Evolutionary conservation across 1,140 invertebrate genomes (phyloP).

Genomic region (Brachionus koreanus): DNA sequence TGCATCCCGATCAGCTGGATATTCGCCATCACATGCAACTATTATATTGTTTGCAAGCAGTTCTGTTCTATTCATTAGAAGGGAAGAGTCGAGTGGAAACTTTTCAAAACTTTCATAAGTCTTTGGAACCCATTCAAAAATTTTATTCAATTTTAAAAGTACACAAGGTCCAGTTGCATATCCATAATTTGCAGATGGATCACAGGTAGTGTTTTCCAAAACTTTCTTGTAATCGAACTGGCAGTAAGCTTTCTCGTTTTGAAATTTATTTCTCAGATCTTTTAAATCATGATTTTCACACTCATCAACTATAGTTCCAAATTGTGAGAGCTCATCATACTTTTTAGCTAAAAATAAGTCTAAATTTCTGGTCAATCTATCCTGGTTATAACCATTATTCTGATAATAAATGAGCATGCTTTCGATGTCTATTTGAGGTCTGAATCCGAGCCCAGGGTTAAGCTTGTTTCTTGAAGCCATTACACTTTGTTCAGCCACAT

Average conservation of each 20-base stretch:
- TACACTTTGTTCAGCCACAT: background rate
- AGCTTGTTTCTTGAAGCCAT: background rate
- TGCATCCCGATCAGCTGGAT: constrained; percentile 25
- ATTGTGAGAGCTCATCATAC: background rate
- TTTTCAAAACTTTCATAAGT: constrained; percentile 5
- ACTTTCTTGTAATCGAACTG: constrained; percentile 18
- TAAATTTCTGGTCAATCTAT: background rate
- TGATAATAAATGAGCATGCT: background rate
- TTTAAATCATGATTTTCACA: background rate
- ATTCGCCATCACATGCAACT: constrained; percentile 3
- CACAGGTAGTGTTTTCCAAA: background rate
- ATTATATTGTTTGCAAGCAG: background rate
- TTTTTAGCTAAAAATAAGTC: constrained; percentile 1
- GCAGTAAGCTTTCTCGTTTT: background rate
- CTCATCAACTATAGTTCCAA: background rate
- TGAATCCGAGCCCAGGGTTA: constrained; percentile 32
- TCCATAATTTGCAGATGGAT: background rate
- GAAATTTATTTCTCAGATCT: background rate
- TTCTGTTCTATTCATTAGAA: background rate
- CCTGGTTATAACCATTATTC: background rate
- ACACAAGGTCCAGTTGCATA: constrained; percentile 5
- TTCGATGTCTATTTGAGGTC: constrained; percentile 30
- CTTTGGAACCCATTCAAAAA: constrained; percentile 18
- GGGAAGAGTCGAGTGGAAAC: background rate
- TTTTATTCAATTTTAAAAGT: constrained; percentile 29